Base-by-base conservation (phyloP, 53 echinoderm and acorn worm species). In the Henricia sp. region DNA sequence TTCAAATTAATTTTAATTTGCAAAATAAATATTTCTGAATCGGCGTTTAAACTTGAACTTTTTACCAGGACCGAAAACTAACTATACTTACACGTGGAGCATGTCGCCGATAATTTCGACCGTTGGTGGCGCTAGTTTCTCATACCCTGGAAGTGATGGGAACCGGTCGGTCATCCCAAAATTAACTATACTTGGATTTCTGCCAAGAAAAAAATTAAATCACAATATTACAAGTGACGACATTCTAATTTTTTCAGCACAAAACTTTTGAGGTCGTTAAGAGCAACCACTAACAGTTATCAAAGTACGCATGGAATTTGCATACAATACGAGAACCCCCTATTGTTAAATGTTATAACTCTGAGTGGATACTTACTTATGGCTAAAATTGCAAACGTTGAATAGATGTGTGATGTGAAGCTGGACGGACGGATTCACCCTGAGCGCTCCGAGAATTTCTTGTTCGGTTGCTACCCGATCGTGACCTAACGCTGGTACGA, bases 41-140 rank as follows among this genome's bases (percentile, higher is more conserved):
- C 21, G 0, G 3, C 19, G 27, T 55, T 23, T 6, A 54, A 8
- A 11, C n/a, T 67, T 34, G 14, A 21, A 36, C 19, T 43, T 2
- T 14, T 3, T 21, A 41, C 19, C 16, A 13, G 27, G 35, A 30
- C 36, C 32, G 9, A 27, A 64, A 35, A 46, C 35, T 0, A 50
- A 59, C 55, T 24, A 10, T 13, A 91, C 93, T 93, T 35, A 93
- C 93, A 93, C 93, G 73, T 93, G 93, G 50, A 90, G 77, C 65
- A 93, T 72, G 37, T 93, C 94, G 1, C 94, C 94, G 11, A 93
- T 93, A 44, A 93, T 82, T 83, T 93, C 94, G n/a, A 93, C 88
- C 6, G 91, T 91, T 84, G 94, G 94, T 39, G 91, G 94, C 6
- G 90, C 88, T 58, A 93, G 78, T 48, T 88, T 88, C 69, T 91